Evolutionary conservation across 2,888 invertebrate species (phyloP).

Genomic region (Torymus aiolomorphi): DNA sequence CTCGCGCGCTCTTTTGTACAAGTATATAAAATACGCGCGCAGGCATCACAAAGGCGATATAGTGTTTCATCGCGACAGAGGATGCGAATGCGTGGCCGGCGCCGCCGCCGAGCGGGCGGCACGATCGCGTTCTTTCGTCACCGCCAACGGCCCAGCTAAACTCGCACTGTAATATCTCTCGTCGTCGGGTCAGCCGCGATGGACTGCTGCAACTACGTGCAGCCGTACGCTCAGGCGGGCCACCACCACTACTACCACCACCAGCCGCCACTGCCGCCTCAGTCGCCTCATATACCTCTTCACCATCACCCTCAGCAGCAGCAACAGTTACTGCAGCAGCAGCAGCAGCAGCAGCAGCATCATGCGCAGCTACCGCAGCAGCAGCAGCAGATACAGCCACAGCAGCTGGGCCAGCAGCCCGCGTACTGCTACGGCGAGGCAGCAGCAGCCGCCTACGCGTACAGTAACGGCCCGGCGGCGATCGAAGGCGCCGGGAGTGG

Average conservation of each 20-base stretch:
- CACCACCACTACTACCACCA: constrained; percentile 67
- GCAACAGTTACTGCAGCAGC: constrained; percentile 60
- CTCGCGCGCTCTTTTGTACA: background rate
- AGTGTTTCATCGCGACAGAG: background rate
- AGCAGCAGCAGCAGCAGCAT: constrained; percentile 59
- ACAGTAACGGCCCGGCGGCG: constrained; percentile 64
- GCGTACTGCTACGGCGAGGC: constrained; percentile 68
- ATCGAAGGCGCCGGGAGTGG: constrained; percentile 61
- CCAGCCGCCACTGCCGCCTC: constrained; percentile 45
- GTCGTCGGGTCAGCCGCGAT: no score
- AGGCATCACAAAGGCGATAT: background rate
- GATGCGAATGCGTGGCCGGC: no score
- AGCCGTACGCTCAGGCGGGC: constrained; percentile 67
- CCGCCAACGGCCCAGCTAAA: background rate
- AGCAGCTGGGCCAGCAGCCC: constrained; percentile 63
- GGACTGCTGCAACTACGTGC: constrained; percentile 74
- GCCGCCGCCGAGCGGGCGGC: no score
- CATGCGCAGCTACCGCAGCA: constrained; percentile 57
- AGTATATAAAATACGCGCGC: no score
- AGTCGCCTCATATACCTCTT: constrained; percentile 56
- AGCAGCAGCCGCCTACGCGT: constrained; percentile 64
- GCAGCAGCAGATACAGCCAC: constrained; percentile 56
- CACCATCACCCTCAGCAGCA: constrained; percentile 24
- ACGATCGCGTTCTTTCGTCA: background rate
- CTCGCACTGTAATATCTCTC: background rate